Evolutionary conservation across 2,113 vertebrate genomes (phyloP), one percentile per base, ranked within the genome.

Genomic region (Polyodon spathula): DNA sequence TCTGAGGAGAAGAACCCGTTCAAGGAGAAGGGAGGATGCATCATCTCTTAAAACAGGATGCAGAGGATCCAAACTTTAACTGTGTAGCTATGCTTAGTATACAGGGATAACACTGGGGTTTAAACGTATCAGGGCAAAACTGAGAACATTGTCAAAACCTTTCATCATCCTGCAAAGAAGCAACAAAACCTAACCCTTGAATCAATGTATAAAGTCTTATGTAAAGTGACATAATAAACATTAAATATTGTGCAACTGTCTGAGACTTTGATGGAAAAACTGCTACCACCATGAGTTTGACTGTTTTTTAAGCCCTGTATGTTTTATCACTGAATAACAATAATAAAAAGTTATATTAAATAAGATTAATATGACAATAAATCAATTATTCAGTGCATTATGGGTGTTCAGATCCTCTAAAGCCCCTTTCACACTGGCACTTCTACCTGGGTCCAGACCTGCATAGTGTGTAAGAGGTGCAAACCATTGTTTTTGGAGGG

Each of bases 1-100:
- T 76, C 94, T n/a, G 96, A 98, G 70, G 96, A 96, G 16, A 94
- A 93, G 81, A 98, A 98, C 68, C 96, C 96, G 50, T 98, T 97
- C 79, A 98, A 98, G 79, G 95, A 98, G 74, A 95, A 98, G 77
- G 95, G 94, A 66, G 96, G 96, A 70, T 98, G 96, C 71, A 82
- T 94, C 65, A 85, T 98, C 82, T 88, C 88, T 63, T 98, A 88
- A 86, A 66, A 63, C 54, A 68, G 67, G 81, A 68, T 2, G 5
- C 48, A 10, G 66, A 63, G 68, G 79, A 70, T 43, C 71, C 69
- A 69, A 66, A 56, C 55, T 67, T 71, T 54, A 63, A 62, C 63
- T 76, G 65, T 74, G 76, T 80, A 80, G 78, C 56, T 9, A 60
- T 61, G 55, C 55, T 40, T 69, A 70, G 60, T 53, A 64, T 53